Evolutionary conservation across 2,888 invertebrate genomes (phyloP), one percentile per base, ranked within the genome.

Genomic region (Erannis defoliaria): DNA sequence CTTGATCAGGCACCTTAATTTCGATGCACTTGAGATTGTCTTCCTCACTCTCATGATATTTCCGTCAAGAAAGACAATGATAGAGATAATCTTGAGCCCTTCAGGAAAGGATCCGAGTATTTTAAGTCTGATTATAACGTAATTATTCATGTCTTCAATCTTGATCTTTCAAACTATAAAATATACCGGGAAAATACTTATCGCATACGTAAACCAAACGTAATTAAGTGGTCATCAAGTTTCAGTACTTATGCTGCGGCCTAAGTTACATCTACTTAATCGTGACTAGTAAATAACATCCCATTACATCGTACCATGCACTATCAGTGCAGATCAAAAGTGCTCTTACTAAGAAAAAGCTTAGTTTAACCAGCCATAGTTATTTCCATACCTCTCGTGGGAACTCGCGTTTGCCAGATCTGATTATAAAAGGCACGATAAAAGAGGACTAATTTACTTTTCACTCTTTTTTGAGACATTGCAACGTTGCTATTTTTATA

Each of bases 391-490:
- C 37, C 33, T 40, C 56, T 48, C 62, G 53, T 62, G 62, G 53
- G 62, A 62, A 53, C 48, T 10, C 21, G 26, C 42, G 56, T 40
- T 54, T 37, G 29, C 56, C 48, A 57, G 62, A 62, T 62, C 56
- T 26, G 48, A 62, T 62, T 53, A 62, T 55, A 61, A 64, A 64
- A 57, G 55, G 14, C 37, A 38, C 58, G 65, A 62, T 65, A 65
- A 61, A 59, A 51, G 55, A 43, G 19, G 51, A 55, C 53, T 48
- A 57, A 60, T 61, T 64, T 64, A 49, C 57, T 61, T 33, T 48
- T 29, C n/a, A 45, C 18, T 16, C 16, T 56, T 64, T 60, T 59
- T 59, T 40, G 14, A 12, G 31, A 29, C 43, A 31, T 51, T 33
- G 45, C 31, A 48, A 12, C 35, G 18, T 3, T 12, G 43, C 49